Percentiles rank a stretch among this genome's conserved stretches.
phyloP scores from a whole-genome alignment of 2,888 invertebrate genomes.

The Sminthurinus aureus region DNA sequence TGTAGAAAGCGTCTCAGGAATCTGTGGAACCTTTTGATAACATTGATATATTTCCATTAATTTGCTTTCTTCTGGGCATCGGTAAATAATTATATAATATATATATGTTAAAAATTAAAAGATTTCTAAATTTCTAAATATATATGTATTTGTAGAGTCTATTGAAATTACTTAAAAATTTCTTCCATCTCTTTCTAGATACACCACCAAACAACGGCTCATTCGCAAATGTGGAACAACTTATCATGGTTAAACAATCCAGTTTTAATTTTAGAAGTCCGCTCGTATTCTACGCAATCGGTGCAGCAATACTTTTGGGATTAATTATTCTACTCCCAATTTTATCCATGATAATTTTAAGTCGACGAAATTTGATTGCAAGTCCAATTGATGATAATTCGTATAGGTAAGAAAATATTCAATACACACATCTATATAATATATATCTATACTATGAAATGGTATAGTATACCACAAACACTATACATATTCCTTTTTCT shows the following conservation, averaged over 20 bases:
- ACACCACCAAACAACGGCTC: constrained; percentile 66
- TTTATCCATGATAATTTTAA: constrained; percentile 49
- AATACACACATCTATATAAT: neutral
- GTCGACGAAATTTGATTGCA: neutral
- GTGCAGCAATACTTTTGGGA: constrained; percentile 53
- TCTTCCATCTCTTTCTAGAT: too few relatives aligned
- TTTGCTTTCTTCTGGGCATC: constrained; percentile 69
- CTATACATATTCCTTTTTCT: too few relatives aligned
- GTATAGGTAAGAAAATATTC: constrained; percentile 30
- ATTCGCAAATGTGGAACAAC: constrained; percentile 52
- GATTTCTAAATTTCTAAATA: too few relatives aligned
- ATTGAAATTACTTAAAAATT: too few relatives aligned
- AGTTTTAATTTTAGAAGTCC: constrained; percentile 27
- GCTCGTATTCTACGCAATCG: constrained; percentile 31
- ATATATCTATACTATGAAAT: too few relatives aligned
- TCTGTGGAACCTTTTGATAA: constrained; percentile 67
- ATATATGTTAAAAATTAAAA: neutral
- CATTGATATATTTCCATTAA: constrained; percentile 73
- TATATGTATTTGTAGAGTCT: too few relatives aligned
- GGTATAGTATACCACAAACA: too few relatives aligned
- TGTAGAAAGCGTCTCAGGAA: too few relatives aligned
- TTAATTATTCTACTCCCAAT: constrained; percentile 51
- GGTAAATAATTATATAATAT: neutral
- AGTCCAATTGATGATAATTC: constrained; percentile 21
- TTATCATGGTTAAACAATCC: constrained; percentile 22